Conservation (phyloP, 1,140 invertebrate species). For the Paraescarpia echinospica region DNA sequence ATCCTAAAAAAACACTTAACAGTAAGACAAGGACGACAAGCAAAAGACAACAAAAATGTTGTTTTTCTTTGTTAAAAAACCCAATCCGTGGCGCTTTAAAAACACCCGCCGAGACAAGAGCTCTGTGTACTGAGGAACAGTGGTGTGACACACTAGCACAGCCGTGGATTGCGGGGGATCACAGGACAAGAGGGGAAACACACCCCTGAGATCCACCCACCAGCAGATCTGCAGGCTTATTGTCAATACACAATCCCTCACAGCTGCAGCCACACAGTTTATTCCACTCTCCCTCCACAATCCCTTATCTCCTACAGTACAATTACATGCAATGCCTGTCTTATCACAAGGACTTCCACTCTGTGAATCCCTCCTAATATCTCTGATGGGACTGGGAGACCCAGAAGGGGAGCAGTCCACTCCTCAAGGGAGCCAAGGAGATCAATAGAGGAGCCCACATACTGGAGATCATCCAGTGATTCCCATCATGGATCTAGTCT, state of each 20-base stretch:
- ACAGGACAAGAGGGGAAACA: not conserved
- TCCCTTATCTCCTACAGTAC: not conserved
- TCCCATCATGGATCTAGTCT: not conserved
- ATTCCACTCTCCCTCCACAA: not conserved
- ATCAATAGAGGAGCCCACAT: not conserved
- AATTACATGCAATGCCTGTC: not conserved
- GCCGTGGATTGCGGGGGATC: not conserved
- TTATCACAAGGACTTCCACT: not conserved
- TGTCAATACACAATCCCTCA: not conserved
- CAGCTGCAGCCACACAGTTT: not conserved
- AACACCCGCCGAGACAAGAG: not conserved
- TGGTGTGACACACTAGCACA: not conserved
- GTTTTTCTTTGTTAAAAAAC: not conserved
- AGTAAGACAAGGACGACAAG: not conserved
- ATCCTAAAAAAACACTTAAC: not conserved
- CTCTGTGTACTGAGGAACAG: not conserved
- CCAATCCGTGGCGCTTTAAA: not conserved
- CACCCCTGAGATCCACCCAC: not conserved
- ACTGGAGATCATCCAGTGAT: not conserved
- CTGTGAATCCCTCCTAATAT: not conserved
- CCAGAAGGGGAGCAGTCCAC: not conserved
- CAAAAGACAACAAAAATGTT: not conserved
- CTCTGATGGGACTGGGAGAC: not conserved
- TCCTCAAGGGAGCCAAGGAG: not conserved
- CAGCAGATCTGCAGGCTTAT: not conserved